Base-by-base conservation (phyloP, 2,113 vertebrate genomes). In the Barbus barbus region DNA sequence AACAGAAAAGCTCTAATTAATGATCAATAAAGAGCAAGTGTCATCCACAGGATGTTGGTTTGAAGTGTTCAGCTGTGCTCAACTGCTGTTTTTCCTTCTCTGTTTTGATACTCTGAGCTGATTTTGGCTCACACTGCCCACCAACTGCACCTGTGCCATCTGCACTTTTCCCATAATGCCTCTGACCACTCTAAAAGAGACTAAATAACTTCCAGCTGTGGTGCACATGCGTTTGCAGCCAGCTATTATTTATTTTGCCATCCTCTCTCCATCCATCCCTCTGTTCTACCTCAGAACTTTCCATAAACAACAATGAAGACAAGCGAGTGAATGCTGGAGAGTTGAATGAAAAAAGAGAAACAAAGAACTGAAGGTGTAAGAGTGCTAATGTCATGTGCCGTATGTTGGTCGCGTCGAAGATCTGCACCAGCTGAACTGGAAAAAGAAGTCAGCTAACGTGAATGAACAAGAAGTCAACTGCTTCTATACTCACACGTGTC, bases 401-500 rank as follows among this genome's bases (percentile, higher is more conserved):
- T 88, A 88, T 81, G 87, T 48, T 79, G n/a, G n/a, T n/a, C n/a
- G n/a, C n/a, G n/a, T n/a, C n/a, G n/a, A n/a, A n/a, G n/a, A n/a
- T n/a, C n/a, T n/a, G 85, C 88, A 74, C 88, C 87, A 74, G 78
- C 84, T 91, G 80, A 84, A 72, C 61, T 48, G 63, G 80, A 84
- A 84, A 86, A 89, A 65, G 78, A 74, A 51, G 1, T 58, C 51
- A 3, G 9, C 8, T 84, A 82, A 84, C 53, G 76, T 77, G 81
- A 91, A 87, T 85, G 88, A 89, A 86, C 83, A 85, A 87, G 82
- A 83, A 88, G 86, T 91, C 86, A 90, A 85, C 90, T 84, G 78
- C 87, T 86, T 77, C 46, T 86, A 84, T 78, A 84, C 76, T 82
- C 79, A 84, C 86, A 86, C 44, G 80, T 84, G 86, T 85, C 87